phyloP scores from a whole-genome alignment of 2,797 vertebrate species.

The Anabas testudineus region DNA sequence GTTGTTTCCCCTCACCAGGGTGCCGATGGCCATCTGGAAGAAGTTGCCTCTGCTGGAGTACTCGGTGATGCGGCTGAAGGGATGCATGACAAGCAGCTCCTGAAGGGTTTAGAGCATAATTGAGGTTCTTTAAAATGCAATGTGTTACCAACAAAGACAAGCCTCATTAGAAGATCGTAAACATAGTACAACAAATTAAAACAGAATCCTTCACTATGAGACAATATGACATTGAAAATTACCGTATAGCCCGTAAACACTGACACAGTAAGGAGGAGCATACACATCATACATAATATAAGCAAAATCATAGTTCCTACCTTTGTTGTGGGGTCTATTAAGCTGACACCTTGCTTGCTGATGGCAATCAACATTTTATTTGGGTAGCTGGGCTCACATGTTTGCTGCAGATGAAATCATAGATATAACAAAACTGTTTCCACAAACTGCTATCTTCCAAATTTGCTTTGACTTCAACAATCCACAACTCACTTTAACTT shows the following conservation, averaged over 20 bases:
- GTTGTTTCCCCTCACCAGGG: conserved; percentile 82
- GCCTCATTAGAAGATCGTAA: no score
- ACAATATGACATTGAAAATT: not conserved
- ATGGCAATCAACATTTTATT: conserved; percentile 87
- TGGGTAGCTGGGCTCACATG: conserved; percentile 90
- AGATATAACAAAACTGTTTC: not conserved
- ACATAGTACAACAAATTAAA: not conserved
- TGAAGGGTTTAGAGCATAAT: conserved; percentile 59
- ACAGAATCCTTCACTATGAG: not conserved
- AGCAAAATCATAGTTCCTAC: conserved; percentile 69
- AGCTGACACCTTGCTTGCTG: conserved; percentile 91
- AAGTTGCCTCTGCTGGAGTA: conserved; percentile 88
- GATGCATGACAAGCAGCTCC: conserved; percentile 88
- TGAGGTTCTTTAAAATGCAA: not conserved
- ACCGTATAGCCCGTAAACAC: not conserved
- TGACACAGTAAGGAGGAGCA: not conserved
- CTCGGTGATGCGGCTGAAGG: conserved; percentile 90
- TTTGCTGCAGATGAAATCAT: conserved; percentile 87
- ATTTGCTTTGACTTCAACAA: not conserved
- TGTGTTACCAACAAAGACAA: not conserved
- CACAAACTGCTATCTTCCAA: not conserved
- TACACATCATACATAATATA: not conserved
- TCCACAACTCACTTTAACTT: conserved; percentile 89
- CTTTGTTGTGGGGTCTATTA: conserved; percentile 92
- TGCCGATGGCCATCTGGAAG: conserved; percentile 92